A percentile compares a stretch with the other conserved stretches of the same genome.
phyloP scores from a whole-genome alignment of 2,113 vertebrate genomes.

The Lampris megalopsis region DNA sequence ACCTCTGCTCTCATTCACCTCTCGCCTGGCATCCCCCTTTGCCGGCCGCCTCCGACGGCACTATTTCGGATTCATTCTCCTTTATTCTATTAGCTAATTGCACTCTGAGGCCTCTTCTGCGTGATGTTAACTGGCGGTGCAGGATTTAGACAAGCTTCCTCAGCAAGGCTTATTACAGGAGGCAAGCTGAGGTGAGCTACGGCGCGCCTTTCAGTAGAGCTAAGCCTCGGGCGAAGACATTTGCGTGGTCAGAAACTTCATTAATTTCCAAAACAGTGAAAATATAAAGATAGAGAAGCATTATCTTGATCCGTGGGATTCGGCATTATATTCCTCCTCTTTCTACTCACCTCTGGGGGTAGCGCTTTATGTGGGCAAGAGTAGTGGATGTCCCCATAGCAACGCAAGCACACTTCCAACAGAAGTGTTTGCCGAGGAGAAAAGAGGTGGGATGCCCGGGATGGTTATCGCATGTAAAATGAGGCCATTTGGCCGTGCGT shows the following conservation, averaged over 20 bases:
- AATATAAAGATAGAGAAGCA: slow-evolving; percentile 24
- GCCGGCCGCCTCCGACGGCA: slow-evolving; percentile 25
- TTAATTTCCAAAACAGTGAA: slow-evolving; percentile 56
- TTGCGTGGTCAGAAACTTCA: slow-evolving; percentile 49
- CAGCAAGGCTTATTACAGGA: slow-evolving; percentile 27
- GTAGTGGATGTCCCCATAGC: slow-evolving; percentile 52
- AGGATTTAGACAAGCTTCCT: slow-evolving; percentile 23
- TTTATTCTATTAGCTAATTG: slow-evolving; percentile 59
- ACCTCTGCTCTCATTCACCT: slow-evolving; percentile 48
- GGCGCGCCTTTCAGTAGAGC: slow-evolving; percentile 30
- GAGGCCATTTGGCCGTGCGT: slow-evolving; percentile 28
- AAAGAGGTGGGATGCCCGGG: slow-evolving; percentile 25
- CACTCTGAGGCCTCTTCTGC: slow-evolving; percentile 37
- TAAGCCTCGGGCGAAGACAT: slow-evolving; percentile 30
- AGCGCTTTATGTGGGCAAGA: slow-evolving; percentile 3
- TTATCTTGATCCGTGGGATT: slow-evolving; percentile 36
- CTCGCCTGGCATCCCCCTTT: slow-evolving; percentile 4
- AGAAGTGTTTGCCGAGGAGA: slow-evolving; percentile 32
- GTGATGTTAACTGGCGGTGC: slow-evolving; percentile 38
- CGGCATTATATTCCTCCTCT: slow-evolving; percentile 26
- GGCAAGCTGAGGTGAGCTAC: slow-evolving; percentile 31
- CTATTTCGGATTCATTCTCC: slow-evolving; percentile 35
- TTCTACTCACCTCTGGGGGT: slow-evolving; percentile 28
- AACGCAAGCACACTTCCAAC: slow-evolving; percentile 27
- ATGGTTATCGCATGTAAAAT: slow-evolving; percentile 47